Conservation (phyloP, 2,888 invertebrate genomes). For the Eupithecia insigniata region DNA sequence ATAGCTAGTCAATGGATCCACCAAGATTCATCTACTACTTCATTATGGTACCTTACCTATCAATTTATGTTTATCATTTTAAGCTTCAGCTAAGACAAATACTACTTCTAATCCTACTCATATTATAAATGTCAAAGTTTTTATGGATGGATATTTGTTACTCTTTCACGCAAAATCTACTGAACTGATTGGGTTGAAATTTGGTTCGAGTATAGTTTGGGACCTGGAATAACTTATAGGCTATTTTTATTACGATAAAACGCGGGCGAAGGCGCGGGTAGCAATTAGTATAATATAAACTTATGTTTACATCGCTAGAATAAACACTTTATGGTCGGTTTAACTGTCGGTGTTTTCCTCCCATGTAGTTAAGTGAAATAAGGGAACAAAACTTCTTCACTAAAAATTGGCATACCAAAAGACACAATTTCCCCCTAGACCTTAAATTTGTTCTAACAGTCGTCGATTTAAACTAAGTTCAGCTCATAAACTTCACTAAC, state of each 20-base stretch:
- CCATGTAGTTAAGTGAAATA: background rate
- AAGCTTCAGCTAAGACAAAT: background rate
- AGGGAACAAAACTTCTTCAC: background rate
- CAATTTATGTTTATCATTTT: too few relatives aligned
- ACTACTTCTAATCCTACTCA: too few relatives aligned
- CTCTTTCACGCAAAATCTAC: too few relatives aligned
- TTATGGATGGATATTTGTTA: too few relatives aligned
- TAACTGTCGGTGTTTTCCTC: background rate
- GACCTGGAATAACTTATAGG: too few relatives aligned
- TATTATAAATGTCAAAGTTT: too few relatives aligned
- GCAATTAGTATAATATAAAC: background rate
- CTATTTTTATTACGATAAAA: too few relatives aligned
- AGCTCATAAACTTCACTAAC: background rate
- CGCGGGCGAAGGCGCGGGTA: too few relatives aligned
- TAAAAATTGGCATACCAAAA: background rate
- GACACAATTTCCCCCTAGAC: background rate
- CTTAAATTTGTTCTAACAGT: background rate
- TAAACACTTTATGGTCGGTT: background rate
- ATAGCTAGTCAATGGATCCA: background rate
- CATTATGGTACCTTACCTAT: too few relatives aligned
- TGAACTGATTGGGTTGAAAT: too few relatives aligned
- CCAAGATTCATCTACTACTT: background rate
- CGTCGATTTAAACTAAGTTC: background rate
- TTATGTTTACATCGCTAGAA: background rate
- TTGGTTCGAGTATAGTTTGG: too few relatives aligned